Base-by-base conservation (phyloP, 35 echinoderm and acorn worm genomes). In the Apostichopus californicus region DNA sequence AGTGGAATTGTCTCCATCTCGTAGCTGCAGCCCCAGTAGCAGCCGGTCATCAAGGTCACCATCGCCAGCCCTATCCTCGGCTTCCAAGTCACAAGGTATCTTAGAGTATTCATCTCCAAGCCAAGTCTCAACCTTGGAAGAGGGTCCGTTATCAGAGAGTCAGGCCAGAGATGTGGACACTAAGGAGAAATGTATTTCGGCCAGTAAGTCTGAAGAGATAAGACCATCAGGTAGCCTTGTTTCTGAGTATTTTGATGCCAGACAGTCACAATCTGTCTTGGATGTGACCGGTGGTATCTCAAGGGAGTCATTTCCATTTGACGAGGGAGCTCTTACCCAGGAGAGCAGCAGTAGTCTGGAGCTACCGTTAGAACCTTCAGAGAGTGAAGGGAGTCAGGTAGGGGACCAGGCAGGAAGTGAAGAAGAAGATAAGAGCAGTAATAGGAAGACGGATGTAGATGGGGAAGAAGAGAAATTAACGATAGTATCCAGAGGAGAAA, bases 1-100 rank as follows among this genome's bases (percentile, higher is more conserved):
- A 21, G 73, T 93, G 12, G 92, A 93, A 83, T 73, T 93, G 15
- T 93, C 81, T 60, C 80, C 92, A 15, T 78, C 92, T 75, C 71
- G 77, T 14, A 91, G 89, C 89, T 61, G 72, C 54, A 91, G 89
- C 55, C 71, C 72, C 25, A 77, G 52, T 15, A 91, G 77, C 26
- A 57, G 56, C 15, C 55, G 77, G 20, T 91, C 89, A 57, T 91
- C 89, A 17, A 91, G 89, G 55, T 91, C 89, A 14, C 54, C 73
- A 4, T 79, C 89, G 2, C 77, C 89, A 59, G 77, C 89, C 46
- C 56, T 54, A 17, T 78, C 70, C 14, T 18, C 22, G 28, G 9
- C 85, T 64, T 87, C 89, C 22, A 91, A 91, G 73, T 57, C 72
- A 58, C 52, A 78, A 8, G 73, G 89, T 56, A 53, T 91, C 53